Evolutionary conservation across 1,140 invertebrate genomes (phyloP), one percentile per base, ranked within the genome.

Genomic region (Dendroctonus ponderosae): DNA sequence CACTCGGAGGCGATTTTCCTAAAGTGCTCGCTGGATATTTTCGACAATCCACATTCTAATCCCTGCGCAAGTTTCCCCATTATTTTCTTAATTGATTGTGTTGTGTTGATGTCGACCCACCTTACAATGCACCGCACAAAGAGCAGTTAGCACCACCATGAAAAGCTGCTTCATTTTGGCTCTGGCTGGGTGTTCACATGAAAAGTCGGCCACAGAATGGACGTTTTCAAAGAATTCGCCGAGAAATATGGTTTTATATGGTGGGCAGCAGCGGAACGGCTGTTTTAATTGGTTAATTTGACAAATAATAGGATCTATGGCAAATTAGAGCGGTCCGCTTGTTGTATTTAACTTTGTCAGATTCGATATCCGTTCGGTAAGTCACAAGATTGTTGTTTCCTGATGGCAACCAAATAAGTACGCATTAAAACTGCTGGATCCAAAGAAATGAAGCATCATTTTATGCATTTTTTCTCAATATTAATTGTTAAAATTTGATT

Each of bases 21-120:
- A 40, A 74, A 61, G 8, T 69, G 63, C 8, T 75, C 70, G 38
- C 62, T 66, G 44, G 65, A 66, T 38, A 42, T 58, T 11, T 67
- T 63, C 26, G 66, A 57, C 4, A 77, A 62, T 14, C 73, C 73
- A 64, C 76, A 78, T 64, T 78, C 72, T 37, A 78, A 51, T 8
- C 67, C 69, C 75, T 78, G 63, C 61, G 26, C 26, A 26, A 26
- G n/a, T n/a, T n/a, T n/a, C n/a, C n/a, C n/a, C n/a, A n/a, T n/a
- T n/a, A n/a, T n/a, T n/a, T n/a, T n/a, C n/a, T n/a, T n/a, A n/a
- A n/a, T n/a, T n/a, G n/a, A n/a, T n/a, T n/a, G n/a, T n/a, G n/a
- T n/a, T n/a, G n/a, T n/a, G n/a, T n/a, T n/a, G n/a, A n/a, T n/a
- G n/a, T n/a, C 26, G 26, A 26, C 26, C 26, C 26, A 26, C 26